phyloP scores from a whole-genome alignment of 1,140 invertebrate genomes.

The Drosophila nasuta region DNA sequence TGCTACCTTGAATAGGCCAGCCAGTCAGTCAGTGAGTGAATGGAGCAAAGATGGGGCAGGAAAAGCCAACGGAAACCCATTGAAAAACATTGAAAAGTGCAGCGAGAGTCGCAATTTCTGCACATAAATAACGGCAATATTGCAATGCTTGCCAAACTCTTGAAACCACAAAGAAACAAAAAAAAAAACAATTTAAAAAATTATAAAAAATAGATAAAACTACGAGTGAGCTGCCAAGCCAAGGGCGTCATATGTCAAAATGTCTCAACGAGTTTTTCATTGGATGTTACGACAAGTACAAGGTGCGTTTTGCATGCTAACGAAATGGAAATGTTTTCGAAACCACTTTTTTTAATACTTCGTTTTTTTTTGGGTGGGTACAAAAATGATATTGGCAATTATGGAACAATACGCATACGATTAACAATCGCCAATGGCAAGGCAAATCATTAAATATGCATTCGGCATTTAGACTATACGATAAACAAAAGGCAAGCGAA shows the following conservation, averaged over 20 bases:
- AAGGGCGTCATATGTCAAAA: constrained; percentile 54
- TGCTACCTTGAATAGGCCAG: constrained; percentile 48
- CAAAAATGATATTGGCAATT: constrained; percentile 58
- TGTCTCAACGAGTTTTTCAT: constrained; percentile 43
- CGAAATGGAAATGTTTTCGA: constrained; percentile 40
- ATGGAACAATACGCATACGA: constrained; percentile 16
- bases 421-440: constrained; percentile 44
- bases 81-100: constrained; percentile 54
- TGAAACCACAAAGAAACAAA: constrained; percentile 5
- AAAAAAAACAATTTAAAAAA: constrained; percentile 5
- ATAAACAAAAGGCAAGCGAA: constrained; percentile 38
- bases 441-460: constrained; percentile 59
- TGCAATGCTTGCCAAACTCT: constrained; percentile 32
- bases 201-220: constrained; percentile 39
- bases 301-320: constrained; percentile 58
- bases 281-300: constrained; percentile 25
- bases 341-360: constrained; percentile 4
- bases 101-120: constrained; percentile 27
- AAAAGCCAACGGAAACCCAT: constrained; percentile 57
- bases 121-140: constrained; percentile 49
- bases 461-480: constrained; percentile 39
- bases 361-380: constrained; percentile 24
- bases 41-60: constrained; percentile 34
- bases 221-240: constrained; percentile 19
- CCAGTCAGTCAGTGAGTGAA: too few species aligned